Evolutionary conservation across 2,888 invertebrate genomes (phyloP), one percentile per base, ranked within the genome.

Genomic region (Athalia cordata): DNA sequence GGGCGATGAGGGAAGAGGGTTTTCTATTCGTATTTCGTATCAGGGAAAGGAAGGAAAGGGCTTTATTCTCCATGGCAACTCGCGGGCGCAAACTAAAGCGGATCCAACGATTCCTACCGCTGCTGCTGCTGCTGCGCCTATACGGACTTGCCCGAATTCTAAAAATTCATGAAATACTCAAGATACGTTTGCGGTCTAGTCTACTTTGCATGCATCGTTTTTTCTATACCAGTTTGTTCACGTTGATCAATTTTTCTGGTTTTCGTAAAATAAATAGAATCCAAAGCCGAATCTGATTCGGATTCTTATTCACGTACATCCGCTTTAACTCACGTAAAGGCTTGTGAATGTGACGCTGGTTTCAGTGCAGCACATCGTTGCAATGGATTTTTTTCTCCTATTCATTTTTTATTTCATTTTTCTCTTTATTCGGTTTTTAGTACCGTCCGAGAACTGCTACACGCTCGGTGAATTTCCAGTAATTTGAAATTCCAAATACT

Each of bases 1-100:
- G 50, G 47, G 43, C 11, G 47, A 13, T 13, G 11, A 50, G 67
- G 50, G 67, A 50, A 68, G 55, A 68, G 68, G 68, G 68, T 7
- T 68, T 68, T 68, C 68, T 68, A 68, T 68, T 68, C 68, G 68
- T 68, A 68, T 68, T 29, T 68, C 68, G 68, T 52, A 68, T 52
- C 52, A 68, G 68, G 68, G 68, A 68, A 68, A 68, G 68, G 68
- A 68, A 68, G 68, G 68, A 68, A 68, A 68, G 68, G 68, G 68
- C 55, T 68, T 77, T 68, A 77, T 66, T 77, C 68, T 77, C 77
- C 77, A 68, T 77, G 67, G 68, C 77, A 77, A 77, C 77, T 68
- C 67, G 62, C 77, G 59, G 52, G 64, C 64, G 66, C 68, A 59
- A 47, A 77, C 59, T 77, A 77, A 77, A 77, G 77, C 65, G 59